Percentiles rank a stretch among this genome's conserved stretches.
Evolutionary conservation across 2,888 invertebrate genomes (phyloP).

Genomic region (Julus scanicus): DNA sequence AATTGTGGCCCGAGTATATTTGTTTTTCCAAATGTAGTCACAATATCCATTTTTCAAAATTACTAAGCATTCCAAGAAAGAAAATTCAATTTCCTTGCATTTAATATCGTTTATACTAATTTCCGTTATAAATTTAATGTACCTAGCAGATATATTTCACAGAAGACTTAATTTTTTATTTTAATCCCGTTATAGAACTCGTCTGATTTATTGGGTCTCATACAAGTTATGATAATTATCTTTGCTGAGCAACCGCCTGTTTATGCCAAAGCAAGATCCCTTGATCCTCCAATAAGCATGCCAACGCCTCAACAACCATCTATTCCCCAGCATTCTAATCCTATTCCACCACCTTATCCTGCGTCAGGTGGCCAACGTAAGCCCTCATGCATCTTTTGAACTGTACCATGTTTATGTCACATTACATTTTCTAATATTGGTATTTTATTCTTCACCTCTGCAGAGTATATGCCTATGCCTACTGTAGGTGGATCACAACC

Average conservation of each 20-base stretch:
- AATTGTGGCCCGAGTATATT: too few species aligned
- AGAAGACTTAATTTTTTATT: background rate
- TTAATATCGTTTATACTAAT: too few species aligned
- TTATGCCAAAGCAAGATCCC: conserved; percentile 64
- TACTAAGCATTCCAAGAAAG: too few species aligned
- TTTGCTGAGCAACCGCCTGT: conserved; percentile 98
- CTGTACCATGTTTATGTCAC: background rate
- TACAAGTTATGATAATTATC: conserved; percentile 89
- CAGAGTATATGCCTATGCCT: conserved; percentile 67
- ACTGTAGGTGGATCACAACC: conserved; percentile 57
- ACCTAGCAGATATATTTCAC: too few species aligned
- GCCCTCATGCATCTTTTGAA: background rate
- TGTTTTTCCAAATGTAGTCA: too few species aligned
- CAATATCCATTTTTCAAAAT: too few species aligned
- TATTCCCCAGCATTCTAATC: conserved; percentile 50
- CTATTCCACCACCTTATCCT: conserved; percentile 54
- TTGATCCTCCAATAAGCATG: conserved; percentile 56
- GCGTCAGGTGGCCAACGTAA: conserved; percentile 50
- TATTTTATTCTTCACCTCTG: conserved; percentile 55
- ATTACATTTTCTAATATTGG: background rate
- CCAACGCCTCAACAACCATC: conserved; percentile 49
- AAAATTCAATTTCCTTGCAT: too few species aligned
- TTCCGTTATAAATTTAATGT: too few species aligned
- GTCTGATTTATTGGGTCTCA: conserved; percentile 87
- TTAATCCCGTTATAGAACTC: conserved; percentile 69